These are phyloP conservation scores for Acleris sparsana DNA, from an alignment of 2,888 invertebrate species.

Conservation along the genomic window DNA sequence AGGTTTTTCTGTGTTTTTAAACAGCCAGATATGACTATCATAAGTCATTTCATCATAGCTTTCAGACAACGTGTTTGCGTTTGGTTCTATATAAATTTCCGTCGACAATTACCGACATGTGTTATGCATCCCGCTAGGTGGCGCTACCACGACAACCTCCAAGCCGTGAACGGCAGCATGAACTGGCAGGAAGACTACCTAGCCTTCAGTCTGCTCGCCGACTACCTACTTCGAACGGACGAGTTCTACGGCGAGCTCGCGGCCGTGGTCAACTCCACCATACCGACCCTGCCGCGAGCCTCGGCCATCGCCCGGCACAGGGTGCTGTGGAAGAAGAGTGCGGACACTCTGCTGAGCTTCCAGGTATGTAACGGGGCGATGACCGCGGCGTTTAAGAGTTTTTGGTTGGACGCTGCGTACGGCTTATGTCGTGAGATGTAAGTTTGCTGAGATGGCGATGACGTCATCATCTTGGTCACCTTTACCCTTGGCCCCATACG, in stretches of 20 bases:
- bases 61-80: too few species aligned
- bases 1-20: too few species aligned
- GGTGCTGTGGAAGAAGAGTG: slow-evolving; percentile 76
- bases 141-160: slow-evolving; percentile 79
- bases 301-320: slow-evolving; percentile 74
- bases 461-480: too few species aligned
- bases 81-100: too few species aligned
- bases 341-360: slow-evolving; percentile 76
- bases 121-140: slow-evolving; percentile 55
- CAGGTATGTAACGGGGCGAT: slow-evolving; percentile 57
- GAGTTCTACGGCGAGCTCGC: slow-evolving; percentile 77
- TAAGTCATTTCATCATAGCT: too few species aligned
- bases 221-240: slow-evolving; percentile 75
- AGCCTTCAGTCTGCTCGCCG: slow-evolving; percentile 71
- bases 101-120: too few species aligned
- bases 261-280: slow-evolving; percentile 75
- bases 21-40: too few species aligned
- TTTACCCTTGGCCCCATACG: too few species aligned
- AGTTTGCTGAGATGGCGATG: too few species aligned
- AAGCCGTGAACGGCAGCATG: slow-evolving; percentile 79
- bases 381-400: too few species aligned
- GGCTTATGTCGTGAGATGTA: too few species aligned
- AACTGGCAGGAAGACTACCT: slow-evolving; percentile 79
- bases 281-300: slow-evolving; percentile 70
- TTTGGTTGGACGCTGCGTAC: too few species aligned